Evolutionary conservation across 2,888 invertebrate genomes (phyloP).

Genomic region (Drosophila lutescens): DNA sequence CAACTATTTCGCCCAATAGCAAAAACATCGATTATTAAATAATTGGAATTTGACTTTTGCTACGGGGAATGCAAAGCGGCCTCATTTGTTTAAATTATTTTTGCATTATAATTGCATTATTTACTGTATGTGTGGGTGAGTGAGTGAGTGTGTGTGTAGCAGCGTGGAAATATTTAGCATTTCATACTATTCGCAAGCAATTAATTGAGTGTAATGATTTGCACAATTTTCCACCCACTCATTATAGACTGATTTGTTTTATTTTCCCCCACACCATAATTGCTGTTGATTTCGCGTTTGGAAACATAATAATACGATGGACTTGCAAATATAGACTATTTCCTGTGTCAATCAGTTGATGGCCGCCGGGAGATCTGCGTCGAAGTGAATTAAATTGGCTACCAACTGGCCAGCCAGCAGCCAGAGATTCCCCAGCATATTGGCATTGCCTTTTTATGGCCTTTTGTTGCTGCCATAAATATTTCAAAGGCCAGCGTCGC

Average conservation of each 20-base stretch:
- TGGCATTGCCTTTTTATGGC: constrained; percentile 31
- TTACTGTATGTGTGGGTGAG: constrained; percentile 10
- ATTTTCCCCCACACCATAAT: constrained; percentile 21
- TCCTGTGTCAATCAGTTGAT: constrained; percentile 45
- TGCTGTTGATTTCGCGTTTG: constrained; percentile 33
- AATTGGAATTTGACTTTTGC: not conserved
- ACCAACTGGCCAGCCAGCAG: constrained; percentile 29
- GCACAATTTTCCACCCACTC: constrained; percentile 28
- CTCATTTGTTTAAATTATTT: constrained; percentile 39
- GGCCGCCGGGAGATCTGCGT: constrained; percentile 5
- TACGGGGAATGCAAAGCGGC: not conserved
- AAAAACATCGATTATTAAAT: constrained; percentile 4
- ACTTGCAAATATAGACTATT: constrained; percentile 24
- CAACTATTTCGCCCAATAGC: constrained; percentile 1
- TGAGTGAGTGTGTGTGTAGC: constrained; percentile 1
- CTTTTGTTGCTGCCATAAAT: constrained; percentile 50
- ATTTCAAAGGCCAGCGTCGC: constrained; percentile 45
- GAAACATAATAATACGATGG: constrained; percentile 33
- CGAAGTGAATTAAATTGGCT: constrained; percentile 42
- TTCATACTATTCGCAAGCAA: constrained; percentile 31
- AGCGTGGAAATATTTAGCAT: constrained; percentile 19
- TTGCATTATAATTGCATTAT: constrained; percentile 44
- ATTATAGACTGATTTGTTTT: constrained; percentile 17
- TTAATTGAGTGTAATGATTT: constrained; percentile 57
- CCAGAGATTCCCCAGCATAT: constrained; percentile 27